A percentile compares a stretch with the other conserved stretches of the same genome.
These are phyloP conservation scores for Cochlearius cochlearius DNA, from an alignment of 2,113 vertebrate genomes.

Conservation along the genomic window DNA sequence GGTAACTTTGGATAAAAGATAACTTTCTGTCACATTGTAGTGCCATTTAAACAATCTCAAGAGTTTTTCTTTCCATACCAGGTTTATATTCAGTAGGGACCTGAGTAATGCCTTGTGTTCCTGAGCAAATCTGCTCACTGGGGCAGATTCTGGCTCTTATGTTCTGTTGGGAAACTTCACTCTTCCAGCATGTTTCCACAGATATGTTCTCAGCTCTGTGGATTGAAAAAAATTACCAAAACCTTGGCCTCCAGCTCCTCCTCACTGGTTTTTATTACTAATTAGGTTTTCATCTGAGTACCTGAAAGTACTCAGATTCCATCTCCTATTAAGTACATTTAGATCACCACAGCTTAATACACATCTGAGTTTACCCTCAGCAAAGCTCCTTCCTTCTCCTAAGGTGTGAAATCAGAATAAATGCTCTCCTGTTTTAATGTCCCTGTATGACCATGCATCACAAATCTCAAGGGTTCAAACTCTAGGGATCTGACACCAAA, in stretches of 20 bases:
- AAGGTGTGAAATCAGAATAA: background rate
- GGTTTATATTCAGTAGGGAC: background rate
- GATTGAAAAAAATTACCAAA: background rate
- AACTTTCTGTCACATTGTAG: background rate
- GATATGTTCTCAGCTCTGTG: background rate
- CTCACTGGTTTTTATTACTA: background rate
- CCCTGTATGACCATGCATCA: background rate
- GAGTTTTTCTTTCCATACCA: background rate
- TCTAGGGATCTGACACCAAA: background rate
- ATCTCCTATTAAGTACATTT: background rate
- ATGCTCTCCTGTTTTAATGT: background rate
- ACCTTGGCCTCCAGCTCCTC: background rate
- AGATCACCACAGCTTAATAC: background rate
- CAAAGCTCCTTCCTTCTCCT: background rate
- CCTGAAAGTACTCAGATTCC: background rate
- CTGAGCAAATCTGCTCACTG: background rate
- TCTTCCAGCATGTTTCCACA: background rate
- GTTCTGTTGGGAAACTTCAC: background rate
- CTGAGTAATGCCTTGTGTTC: background rate
- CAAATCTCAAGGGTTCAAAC: background rate
- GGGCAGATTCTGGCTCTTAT: background rate
- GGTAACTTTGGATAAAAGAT: background rate
- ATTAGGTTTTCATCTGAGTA: background rate
- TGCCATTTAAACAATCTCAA: background rate
- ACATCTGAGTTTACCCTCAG: background rate